Percentiles rank a stretch among this genome's conserved stretches.
Evolutionary conservation across 2,888 invertebrate species (phyloP).

Genomic region (Taphrorychus bicolor): DNA sequence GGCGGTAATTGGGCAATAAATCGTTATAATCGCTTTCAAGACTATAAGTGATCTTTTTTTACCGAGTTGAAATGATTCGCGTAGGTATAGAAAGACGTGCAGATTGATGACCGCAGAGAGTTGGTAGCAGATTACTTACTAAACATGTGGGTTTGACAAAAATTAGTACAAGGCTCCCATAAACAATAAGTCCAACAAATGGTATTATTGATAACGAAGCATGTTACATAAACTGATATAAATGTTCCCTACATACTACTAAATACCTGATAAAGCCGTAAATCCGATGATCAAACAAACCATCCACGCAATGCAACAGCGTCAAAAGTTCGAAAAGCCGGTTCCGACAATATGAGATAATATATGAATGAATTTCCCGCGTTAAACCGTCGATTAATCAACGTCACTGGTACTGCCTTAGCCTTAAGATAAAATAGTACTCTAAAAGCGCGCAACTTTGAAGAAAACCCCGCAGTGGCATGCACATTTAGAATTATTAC

Average conservation of each 20-base stretch:
- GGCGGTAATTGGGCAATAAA: neutral
- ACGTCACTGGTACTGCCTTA: neutral
- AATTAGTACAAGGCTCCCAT: no score
- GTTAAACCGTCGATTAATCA: neutral
- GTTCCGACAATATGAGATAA: neutral
- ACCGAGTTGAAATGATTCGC: no score
- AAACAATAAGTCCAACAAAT: no score
- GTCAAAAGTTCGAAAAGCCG: slow-evolving; percentile 9
- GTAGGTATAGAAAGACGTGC: no score
- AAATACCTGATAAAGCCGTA: slow-evolving; percentile 4
- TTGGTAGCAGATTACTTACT: no score
- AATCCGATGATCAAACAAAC: slow-evolving; percentile 10
- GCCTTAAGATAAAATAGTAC: neutral
- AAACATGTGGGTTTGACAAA: no score
- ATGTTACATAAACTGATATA: no score
- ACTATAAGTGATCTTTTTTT: no score
- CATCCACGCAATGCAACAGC: neutral
- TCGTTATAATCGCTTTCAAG: neutral
- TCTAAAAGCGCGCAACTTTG: neutral
- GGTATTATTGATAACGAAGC: no score
- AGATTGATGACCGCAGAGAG: no score
- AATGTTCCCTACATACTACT: no score
- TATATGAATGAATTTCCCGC: slow-evolving; percentile 15
- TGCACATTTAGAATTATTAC: neutral
- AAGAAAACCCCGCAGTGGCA: neutral